Evolutionary conservation across 2,113 vertebrate species (phyloP).

Genomic region (Nycticebus coucang): DNA sequence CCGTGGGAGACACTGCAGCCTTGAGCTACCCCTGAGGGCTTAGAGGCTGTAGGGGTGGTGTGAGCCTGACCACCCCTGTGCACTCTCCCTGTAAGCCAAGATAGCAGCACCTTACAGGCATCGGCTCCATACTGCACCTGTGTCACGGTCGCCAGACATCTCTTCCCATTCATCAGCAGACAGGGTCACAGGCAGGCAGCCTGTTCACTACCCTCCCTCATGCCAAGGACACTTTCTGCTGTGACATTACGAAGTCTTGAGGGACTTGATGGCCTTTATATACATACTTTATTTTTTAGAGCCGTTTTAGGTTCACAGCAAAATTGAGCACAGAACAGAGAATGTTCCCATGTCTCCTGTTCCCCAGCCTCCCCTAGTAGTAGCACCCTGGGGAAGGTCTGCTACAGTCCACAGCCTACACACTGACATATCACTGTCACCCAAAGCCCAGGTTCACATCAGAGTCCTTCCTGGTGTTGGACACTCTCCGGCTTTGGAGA

Average conservation of each 20-base stretch:
- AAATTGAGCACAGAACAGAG: background rate
- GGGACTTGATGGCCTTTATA: background rate
- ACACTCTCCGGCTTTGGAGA: background rate
- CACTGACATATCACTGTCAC: too few species aligned
- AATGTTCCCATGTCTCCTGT: background rate
- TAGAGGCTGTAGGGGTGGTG: accelerated
- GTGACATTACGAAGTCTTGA: too few species aligned
- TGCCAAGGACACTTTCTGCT: background rate
- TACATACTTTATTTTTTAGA: background rate
- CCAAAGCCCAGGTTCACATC: background rate
- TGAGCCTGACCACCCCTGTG: too few species aligned
- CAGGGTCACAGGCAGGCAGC: background rate
- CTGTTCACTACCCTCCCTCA: background rate
- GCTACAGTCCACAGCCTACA: too few species aligned
- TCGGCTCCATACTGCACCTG: background rate
- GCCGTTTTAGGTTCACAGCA: background rate
- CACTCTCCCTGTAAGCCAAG: background rate
- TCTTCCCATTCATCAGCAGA: too few species aligned
- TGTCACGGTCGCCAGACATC: background rate
- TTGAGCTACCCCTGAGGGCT: background rate
- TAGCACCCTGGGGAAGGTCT: too few species aligned
- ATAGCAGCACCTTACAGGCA: background rate
- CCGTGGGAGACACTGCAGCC: background rate
- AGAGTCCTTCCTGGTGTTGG: background rate
- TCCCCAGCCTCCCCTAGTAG: too few species aligned